Percentiles rank a stretch among this genome's conserved stretches.
Evolutionary conservation across 2,888 invertebrate species (phyloP).

Genomic region (Dryomyza anilis): DNA sequence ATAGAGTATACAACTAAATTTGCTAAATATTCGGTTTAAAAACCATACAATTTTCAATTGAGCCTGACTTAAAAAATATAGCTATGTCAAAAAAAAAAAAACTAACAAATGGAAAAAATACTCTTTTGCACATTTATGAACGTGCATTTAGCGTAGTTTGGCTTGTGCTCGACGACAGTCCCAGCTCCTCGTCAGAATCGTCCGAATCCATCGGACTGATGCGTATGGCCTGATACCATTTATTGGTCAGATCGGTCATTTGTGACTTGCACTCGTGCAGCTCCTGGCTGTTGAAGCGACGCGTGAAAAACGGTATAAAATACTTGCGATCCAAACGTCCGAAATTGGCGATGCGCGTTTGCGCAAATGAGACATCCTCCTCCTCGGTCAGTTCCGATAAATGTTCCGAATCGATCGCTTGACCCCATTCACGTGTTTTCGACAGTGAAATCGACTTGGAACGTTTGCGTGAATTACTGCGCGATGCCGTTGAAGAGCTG

Average conservation of each 20-base stretch:
- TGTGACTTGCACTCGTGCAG: slow-evolving; percentile 94
- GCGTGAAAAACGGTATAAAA: slow-evolving; percentile 94
- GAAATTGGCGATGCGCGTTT: slow-evolving; percentile 83
- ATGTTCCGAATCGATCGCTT: slow-evolving; percentile 92
- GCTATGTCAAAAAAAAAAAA: neutral
- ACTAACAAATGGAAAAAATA: too few species aligned
- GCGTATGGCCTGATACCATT: slow-evolving; percentile 96
- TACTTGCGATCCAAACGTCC: slow-evolving; percentile 91
- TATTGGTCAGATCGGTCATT: slow-evolving; percentile 94
- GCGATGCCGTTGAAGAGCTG: slow-evolving; percentile 2
- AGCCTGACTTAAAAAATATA: neutral
- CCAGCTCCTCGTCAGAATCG: slow-evolving; percentile 67
- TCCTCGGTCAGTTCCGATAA: slow-evolving; percentile 92
- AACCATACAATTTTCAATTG: too few species aligned
- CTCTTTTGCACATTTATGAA: slow-evolving; percentile 12
- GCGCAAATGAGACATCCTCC: slow-evolving; percentile 82
- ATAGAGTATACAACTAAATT: too few species aligned
- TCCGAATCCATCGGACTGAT: slow-evolving; percentile 87
- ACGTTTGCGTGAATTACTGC: slow-evolving; percentile 66
- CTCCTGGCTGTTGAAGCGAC: slow-evolving; percentile 95
- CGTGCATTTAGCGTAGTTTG: slow-evolving; percentile 43
- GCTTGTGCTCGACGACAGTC: slow-evolving; percentile 51
- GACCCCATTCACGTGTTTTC: slow-evolving; percentile 98
- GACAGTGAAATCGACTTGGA: slow-evolving; percentile 89
- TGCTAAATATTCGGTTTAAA: too few species aligned